Evolutionary conservation across 2,888 invertebrate species (phyloP).

Genomic region (Ametastegia equiseti): DNA sequence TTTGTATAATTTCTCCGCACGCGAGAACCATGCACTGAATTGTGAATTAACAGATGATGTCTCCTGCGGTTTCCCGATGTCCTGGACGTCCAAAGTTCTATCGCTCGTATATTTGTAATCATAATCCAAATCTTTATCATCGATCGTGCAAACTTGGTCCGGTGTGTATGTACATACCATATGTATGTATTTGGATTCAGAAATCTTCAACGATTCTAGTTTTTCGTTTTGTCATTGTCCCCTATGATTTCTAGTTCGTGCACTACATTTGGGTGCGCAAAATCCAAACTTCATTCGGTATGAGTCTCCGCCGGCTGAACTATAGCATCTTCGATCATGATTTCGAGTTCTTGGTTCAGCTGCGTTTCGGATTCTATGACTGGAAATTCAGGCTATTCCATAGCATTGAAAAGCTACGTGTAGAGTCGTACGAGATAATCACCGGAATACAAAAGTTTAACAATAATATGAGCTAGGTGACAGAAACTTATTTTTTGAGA

Average conservation of each 20-base stretch:
- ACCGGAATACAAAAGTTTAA: no score
- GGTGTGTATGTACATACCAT: neutral
- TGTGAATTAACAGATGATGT: neutral
- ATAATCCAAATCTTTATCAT: conserved; percentile 6
- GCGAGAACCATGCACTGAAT: no score
- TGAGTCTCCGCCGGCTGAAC: neutral
- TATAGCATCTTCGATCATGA: neutral
- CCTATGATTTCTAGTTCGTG: conserved; percentile 12
- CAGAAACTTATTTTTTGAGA: neutral
- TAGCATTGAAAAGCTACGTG: neutral
- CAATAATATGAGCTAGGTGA: no score
- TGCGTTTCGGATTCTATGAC: neutral
- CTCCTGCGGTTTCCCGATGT: neutral
- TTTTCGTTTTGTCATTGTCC: neutral
- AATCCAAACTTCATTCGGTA: neutral
- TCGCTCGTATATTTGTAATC: neutral
- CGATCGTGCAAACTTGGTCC: conserved; percentile 3
- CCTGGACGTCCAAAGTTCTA: conserved; percentile 1
- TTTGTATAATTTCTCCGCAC: no score
- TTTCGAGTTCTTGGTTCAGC: conserved; percentile 1
- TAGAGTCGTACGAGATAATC: no score
- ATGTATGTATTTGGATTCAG: neutral
- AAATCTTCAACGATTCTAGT: neutral
- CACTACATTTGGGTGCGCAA: neutral
- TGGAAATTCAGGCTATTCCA: neutral